A percentile compares a stretch with the other conserved stretches of the same genome.
Conservation (phyloP, 92 coral and sea anemone genomes). For the Pocillopora grandis region DNA sequence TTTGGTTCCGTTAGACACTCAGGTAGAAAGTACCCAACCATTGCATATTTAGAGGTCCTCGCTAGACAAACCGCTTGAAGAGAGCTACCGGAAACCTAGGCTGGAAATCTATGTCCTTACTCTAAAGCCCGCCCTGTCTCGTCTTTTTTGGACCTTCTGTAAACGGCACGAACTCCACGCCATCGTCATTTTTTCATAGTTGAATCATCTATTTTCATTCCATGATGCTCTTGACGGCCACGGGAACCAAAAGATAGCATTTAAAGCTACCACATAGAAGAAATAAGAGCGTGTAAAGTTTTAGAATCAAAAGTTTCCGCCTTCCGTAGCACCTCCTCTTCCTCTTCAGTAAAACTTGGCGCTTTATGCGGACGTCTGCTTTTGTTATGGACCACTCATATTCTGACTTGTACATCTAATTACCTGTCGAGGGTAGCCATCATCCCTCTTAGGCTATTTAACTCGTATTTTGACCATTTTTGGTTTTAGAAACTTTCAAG, state of each 20-base stretch:
- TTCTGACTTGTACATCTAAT: too few relatives aligned
- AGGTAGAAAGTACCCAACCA: too few relatives aligned
- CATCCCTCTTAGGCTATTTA: too few relatives aligned
- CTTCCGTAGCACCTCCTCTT: slow-evolving; percentile 56
- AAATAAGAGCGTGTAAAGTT: slow-evolving; percentile 20
- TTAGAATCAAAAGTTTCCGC: slow-evolving; percentile 38
- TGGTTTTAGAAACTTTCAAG: too few relatives aligned
- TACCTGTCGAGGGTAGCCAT: too few relatives aligned
- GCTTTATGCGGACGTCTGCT: too few relatives aligned
- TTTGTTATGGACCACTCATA: too few relatives aligned
- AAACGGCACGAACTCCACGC: neutral
- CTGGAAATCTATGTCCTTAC: slow-evolving; percentile 38
- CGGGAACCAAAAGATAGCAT: slow-evolving; percentile 55
- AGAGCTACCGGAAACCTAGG: slow-evolving; percentile 1
- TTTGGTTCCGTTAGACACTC: too few relatives aligned
- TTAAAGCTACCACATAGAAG: slow-evolving; percentile 30
- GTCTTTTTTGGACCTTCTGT: slow-evolving; percentile 52
- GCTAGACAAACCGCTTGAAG: too few relatives aligned
- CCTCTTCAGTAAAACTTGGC: too few relatives aligned
- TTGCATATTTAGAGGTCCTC: too few relatives aligned
- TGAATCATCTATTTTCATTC: slow-evolving; percentile 16
- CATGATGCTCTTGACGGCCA: slow-evolving; percentile 61
- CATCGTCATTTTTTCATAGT: slow-evolving; percentile 47
- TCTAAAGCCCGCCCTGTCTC: slow-evolving; percentile 40
- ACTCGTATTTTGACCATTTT: too few relatives aligned